A percentile compares a stretch with the other conserved stretches of the same genome.
phyloP scores from a whole-genome alignment of 2,113 vertebrate genomes.

The Brevimyrus niger region DNA sequence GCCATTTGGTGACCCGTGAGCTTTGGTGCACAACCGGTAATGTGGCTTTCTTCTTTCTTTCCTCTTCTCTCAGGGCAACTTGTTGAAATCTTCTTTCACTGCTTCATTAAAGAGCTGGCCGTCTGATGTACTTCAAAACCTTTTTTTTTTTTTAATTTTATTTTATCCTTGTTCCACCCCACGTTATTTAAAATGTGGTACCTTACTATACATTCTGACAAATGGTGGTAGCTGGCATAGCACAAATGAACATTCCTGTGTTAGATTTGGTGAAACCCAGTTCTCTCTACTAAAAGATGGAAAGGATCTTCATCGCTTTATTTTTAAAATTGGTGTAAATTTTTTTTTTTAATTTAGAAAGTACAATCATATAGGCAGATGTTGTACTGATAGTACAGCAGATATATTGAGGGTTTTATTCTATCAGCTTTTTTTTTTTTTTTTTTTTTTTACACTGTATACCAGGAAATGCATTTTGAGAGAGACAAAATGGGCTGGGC shows the following conservation, averaged over 20 bases:
- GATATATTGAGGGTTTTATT: neutral
- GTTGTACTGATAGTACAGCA: too few species aligned
- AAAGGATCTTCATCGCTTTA: neutral
- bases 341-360: neutral
- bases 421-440: too few species aligned
- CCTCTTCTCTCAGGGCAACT: neutral
- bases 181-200: neutral
- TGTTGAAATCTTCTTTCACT: neutral
- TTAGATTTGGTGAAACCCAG: neutral
- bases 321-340: too few species aligned
- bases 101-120: neutral
- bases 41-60: conserved; percentile 47
- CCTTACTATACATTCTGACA: neutral
- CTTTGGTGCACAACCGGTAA: conserved; percentile 69
- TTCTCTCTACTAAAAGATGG: neutral
- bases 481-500: too few species aligned
- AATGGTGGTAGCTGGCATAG: neutral
- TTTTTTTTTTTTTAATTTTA: neutral
- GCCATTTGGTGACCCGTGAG: conserved; percentile 48
- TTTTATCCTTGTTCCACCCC: neutral
- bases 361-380: neutral
- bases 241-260: neutral
- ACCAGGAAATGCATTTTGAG: neutral
- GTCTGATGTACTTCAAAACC: neutral
- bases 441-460: neutral